Base-by-base conservation (phyloP, 2,888 invertebrate genomes). In the Rhogogaster chlorosoma region DNA sequence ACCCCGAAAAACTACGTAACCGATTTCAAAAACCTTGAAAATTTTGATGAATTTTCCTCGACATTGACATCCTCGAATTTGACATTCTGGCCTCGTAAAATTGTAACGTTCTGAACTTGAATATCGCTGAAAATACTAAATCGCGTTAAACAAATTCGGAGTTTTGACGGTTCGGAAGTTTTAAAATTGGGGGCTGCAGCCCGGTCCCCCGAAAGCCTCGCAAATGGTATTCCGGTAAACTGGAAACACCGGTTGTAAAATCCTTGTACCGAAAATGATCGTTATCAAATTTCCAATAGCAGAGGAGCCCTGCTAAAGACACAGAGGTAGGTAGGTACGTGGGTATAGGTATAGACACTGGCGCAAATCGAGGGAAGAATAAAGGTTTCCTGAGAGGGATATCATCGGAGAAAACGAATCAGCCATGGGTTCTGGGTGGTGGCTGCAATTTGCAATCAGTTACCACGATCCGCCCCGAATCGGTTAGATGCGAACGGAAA, bases 391-490 rank as follows among this genome's bases (percentile, higher is more conserved):
- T 73, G 42, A 73, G 36, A 73, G 77, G 49, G 77, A 77, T 77
- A 77, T 77, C 77, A 77, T 77, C 80, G 61, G 18, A 36, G 57
- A 80, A 80, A 80, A 57, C 80, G 80, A 80, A 80, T 80, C 80
- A 80, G 61, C 49, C 6, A 80, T 29, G 45, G 49, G 53, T 38
- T 80, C 15, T 12, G 77, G 53, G 26, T 26, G 29, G 45, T 77
- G 53, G 77, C 29, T 64, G 83, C 83, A 83, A 83, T 67, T 83
- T 83, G 83, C 83, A 67, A 83, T 83, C 83, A 83, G 83, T 83
- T 83, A 73, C 77, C 53, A 53, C 77, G 77, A 77, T 77, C 77
- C 77, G 77, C 49, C 77, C 71, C 77, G 73, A 73, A 73, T 73
- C 73, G 45, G 73, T 3, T 42, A 45, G 77, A 77, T 77, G 49